phyloP scores from a whole-genome alignment of 2,797 vertebrate genomes.

The Microcaecilia unicolor region DNA sequence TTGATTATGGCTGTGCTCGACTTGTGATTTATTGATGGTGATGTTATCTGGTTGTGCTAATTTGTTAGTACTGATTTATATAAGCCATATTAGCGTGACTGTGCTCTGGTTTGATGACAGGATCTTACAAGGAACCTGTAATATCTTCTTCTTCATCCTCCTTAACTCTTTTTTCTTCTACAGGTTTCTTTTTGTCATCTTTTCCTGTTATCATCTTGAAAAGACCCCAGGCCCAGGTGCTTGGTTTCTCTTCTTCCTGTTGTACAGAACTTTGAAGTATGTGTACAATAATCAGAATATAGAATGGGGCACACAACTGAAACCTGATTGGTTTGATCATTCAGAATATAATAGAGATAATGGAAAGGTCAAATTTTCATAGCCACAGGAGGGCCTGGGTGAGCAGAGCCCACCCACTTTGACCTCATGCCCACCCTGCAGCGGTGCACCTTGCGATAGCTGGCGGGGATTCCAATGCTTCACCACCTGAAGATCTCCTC shows the following conservation, averaged over 20 bases:
- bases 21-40: too few relatives aligned
- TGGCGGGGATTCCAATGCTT: too few relatives aligned
- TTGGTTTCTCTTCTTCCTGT: slow-evolving; percentile 54
- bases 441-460: too few relatives aligned
- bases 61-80: slow-evolving; percentile 49
- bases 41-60: slow-evolving; percentile 30
- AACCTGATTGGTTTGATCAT: background rate
- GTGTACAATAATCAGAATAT: slow-evolving; percentile 45
- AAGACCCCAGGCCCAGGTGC: slow-evolving; percentile 62
- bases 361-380: too few relatives aligned
- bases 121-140: slow-evolving; percentile 74
- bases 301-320: too few relatives aligned
- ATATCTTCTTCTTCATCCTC: slow-evolving; percentile 71
- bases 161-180: slow-evolving; percentile 47
- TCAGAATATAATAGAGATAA: background rate
- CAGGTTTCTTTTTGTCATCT: slow-evolving; percentile 72
- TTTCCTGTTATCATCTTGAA: slow-evolving; percentile 74
- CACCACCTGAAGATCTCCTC: too few relatives aligned
- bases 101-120: slow-evolving; percentile 37
- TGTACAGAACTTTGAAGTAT: slow-evolving; percentile 59
- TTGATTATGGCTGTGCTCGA: too few relatives aligned
- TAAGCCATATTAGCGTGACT: slow-evolving; percentile 47
- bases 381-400: too few relatives aligned
- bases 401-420: too few relatives aligned
- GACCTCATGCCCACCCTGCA: too few relatives aligned